Conservation (phyloP, 2,888 invertebrate genomes). For the Ochropleura plecta region DNA sequence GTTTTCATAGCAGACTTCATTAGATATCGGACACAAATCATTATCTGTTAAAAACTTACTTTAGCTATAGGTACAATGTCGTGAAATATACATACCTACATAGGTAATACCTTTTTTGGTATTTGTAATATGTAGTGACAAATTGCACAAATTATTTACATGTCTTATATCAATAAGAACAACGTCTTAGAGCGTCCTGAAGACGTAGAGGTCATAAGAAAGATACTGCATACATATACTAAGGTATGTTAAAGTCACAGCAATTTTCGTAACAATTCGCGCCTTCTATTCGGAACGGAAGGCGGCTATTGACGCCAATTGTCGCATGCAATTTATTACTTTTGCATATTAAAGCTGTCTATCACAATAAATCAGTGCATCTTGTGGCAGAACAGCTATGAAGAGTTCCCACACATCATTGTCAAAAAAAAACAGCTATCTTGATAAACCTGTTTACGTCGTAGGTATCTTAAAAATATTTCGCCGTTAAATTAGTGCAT, state of each 20-base stretch:
- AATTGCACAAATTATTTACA: background rate
- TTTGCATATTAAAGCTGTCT: constrained; percentile 45
- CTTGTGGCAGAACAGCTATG: constrained; percentile 7
- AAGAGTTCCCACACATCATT: background rate
- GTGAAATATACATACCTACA: background rate
- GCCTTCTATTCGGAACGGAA: constrained; percentile 52
- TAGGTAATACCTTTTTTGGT: background rate
- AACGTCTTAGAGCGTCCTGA: background rate
- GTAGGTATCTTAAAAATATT: constrained; percentile 21
- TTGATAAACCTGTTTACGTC: constrained; percentile 24
- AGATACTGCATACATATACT: background rate
- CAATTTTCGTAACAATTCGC: constrained; percentile 52
- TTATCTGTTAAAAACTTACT: background rate
- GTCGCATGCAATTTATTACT: constrained; percentile 59
- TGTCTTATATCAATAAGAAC: background rate
- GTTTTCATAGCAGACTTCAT: background rate
- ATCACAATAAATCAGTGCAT: constrained; percentile 50
- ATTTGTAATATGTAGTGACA: background rate
- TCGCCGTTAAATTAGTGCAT: constrained; percentile 3
- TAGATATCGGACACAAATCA: background rate
- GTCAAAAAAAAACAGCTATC: background rate
- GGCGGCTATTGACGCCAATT: constrained; percentile 52
- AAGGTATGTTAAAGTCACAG: constrained; percentile 14
- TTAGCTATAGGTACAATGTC: background rate
- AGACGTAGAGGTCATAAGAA: constrained; percentile 11